phyloP scores from a whole-genome alignment of 2,113 vertebrate species.

The Furnarius figulus region DNA sequence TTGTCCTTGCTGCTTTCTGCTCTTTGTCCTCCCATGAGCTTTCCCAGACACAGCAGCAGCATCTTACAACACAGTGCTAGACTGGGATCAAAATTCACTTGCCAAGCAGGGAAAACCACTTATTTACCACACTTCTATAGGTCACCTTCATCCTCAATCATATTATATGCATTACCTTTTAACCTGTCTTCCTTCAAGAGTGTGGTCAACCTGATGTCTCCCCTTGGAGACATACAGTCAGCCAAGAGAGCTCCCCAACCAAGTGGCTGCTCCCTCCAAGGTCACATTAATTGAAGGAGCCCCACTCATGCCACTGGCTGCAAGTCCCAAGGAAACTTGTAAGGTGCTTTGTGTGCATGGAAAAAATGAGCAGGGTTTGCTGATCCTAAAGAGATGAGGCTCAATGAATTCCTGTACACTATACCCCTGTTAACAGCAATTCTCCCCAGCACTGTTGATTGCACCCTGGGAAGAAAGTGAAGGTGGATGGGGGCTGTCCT shows the following conservation, averaged over 20 bases:
- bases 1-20: neutral
- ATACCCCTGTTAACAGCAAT: neutral
- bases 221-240: neutral
- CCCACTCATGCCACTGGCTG: neutral
- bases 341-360: accelerated
- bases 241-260: neutral
- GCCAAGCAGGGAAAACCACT: slow-evolving; percentile 28
- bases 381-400: neutral
- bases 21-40: neutral
- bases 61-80: neutral
- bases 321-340: neutral
- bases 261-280: neutral
- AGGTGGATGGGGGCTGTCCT: neutral
- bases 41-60: neutral
- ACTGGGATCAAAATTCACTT: slow-evolving; percentile 47
- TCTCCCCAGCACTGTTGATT: neutral
- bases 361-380: neutral
- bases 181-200: neutral
- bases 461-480: neutral
- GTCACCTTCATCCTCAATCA: slow-evolving; percentile 27
- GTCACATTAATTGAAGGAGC: neutral
- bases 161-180: neutral
- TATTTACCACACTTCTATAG: slow-evolving; percentile 1
- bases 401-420: neutral
- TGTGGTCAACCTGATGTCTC: neutral